Percentiles rank a stretch among this genome's conserved stretches.
Evolutionary conservation across 2,888 invertebrate genomes (phyloP).

Genomic region (Thymelicus sylvestris): DNA sequence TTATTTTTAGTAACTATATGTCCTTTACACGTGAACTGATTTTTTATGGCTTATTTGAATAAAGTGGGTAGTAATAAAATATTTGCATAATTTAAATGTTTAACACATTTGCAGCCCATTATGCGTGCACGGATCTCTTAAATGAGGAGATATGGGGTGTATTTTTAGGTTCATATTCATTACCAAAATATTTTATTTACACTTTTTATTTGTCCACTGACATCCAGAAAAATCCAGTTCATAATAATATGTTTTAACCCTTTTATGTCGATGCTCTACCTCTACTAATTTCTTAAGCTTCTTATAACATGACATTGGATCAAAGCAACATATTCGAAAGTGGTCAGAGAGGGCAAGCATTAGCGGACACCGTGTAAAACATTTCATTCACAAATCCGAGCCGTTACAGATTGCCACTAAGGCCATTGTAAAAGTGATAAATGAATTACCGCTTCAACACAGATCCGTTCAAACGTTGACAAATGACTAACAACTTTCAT

Average conservation of each 20-base stretch:
- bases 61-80: no score
- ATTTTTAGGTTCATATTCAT: no score
- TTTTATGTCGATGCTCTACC: no score
- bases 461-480: slow-evolving; percentile 62
- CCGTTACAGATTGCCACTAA: slow-evolving; percentile 44
- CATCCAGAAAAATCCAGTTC: no score
- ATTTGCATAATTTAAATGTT: no score
- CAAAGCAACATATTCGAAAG: slow-evolving; percentile 20
- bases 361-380: slow-evolving; percentile 33
- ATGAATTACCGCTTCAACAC: slow-evolving; percentile 63
- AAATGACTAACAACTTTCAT: slow-evolving; percentile 76
- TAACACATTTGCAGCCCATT: no score
- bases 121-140: no score
- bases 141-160: no score
- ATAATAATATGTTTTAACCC: no score
- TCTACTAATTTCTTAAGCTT: no score
- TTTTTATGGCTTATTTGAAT: neutral
- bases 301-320: neutral
- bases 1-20: neutral
- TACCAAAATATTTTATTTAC: no score
- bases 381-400: slow-evolving; percentile 30
- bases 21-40: neutral
- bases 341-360: slow-evolving; percentile 16
- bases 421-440: slow-evolving; percentile 66
- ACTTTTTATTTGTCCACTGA: no score